Percentiles rank a stretch among this genome's conserved stretches.
These are phyloP conservation scores for Cinara cedri DNA, from an alignment of 2,888 invertebrate genomes.

Conservation along the genomic window DNA sequence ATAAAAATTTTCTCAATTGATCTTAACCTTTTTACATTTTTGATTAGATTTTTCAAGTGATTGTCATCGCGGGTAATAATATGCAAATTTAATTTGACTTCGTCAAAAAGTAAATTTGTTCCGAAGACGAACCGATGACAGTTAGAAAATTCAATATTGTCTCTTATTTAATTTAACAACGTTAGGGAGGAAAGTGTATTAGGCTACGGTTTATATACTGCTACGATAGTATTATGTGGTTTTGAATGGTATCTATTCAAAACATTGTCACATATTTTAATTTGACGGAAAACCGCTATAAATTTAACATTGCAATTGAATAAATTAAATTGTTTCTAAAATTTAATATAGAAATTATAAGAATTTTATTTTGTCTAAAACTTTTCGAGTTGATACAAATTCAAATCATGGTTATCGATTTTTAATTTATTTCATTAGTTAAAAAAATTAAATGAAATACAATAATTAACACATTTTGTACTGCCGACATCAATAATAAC, in stretches of 20 bases:
- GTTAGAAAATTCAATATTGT: background rate
- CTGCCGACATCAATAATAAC: no score
- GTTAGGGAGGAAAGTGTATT: background rate
- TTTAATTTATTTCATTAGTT: no score
- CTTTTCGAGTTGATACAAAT: no score
- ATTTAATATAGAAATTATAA: no score
- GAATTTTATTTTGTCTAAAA: no score
- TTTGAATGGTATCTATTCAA: background rate
- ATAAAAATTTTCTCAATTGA: no score
- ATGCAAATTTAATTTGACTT: constrained; percentile 21
- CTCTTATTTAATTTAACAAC: background rate
- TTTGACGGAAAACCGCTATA: background rate
- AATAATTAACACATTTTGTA: no score
- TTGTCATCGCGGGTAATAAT: background rate
- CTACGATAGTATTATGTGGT: no score
- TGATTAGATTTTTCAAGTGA: background rate
- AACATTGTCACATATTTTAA: no score
- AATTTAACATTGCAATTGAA: background rate
- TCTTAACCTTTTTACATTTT: background rate
- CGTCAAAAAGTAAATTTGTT: background rate
- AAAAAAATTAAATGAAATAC: background rate
- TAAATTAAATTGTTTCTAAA: background rate
- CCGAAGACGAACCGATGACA: background rate
- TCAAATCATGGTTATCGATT: no score
- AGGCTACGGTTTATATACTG: background rate